Conservation (phyloP, 2,113 vertebrate genomes). For the Sander lucioperca region DNA sequence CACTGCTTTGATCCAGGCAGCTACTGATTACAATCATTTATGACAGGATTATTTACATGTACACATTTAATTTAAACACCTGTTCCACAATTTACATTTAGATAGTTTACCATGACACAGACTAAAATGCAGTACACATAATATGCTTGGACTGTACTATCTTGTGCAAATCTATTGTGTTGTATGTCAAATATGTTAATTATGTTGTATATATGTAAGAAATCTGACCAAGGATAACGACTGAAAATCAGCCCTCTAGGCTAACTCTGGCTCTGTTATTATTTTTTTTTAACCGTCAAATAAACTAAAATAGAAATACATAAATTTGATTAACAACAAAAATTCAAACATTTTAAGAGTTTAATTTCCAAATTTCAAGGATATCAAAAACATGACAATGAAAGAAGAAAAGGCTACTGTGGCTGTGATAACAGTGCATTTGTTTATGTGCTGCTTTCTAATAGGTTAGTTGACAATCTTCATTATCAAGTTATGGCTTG, state of each 20-base stretch:
- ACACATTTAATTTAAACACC: not conserved
- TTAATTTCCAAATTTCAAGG: not conserved
- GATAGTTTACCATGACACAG: not conserved
- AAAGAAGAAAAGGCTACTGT: not conserved
- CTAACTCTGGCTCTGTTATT: not conserved
- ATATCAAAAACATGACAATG: not conserved
- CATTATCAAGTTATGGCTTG: not conserved
- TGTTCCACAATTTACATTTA: not conserved
- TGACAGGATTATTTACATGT: not conserved
- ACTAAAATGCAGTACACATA: not conserved
- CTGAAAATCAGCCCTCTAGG: no score
- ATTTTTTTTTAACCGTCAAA: not conserved
- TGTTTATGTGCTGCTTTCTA: not conserved
- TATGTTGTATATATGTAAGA: no score
- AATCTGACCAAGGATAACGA: not conserved
- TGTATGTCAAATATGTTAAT: not conserved
- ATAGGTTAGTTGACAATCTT: not conserved
- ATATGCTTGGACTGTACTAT: not conserved
- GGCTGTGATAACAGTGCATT: not conserved
- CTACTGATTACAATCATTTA: not conserved
- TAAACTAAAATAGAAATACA: not conserved
- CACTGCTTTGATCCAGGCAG: not conserved
- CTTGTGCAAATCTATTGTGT: not conserved
- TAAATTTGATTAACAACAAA: not conserved
- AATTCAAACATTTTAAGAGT: not conserved